These are phyloP conservation scores for Drepanosiphum platanoidis DNA, from an alignment of 2,888 invertebrate genomes.

Conservation along the genomic window DNA sequence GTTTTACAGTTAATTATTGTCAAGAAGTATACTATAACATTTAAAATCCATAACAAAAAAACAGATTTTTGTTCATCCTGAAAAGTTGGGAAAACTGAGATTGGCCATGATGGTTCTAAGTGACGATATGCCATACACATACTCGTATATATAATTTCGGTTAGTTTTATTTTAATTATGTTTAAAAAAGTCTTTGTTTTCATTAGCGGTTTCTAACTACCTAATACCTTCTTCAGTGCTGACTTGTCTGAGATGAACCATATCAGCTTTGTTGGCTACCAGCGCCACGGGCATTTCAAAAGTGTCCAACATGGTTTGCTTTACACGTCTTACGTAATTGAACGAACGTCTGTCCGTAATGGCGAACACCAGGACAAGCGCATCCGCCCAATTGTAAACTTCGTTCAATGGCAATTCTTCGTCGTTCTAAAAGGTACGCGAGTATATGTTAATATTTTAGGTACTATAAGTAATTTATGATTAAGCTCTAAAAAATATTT, in stretches of 20 bases:
- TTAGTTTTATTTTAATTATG: background rate
- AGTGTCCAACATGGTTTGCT: conserved; percentile 73
- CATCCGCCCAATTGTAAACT: conserved; percentile 89
- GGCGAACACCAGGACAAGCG: conserved; percentile 86
- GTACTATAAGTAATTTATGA: no score
- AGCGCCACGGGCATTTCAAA: conserved; percentile 81
- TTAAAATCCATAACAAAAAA: no score
- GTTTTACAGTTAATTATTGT: no score
- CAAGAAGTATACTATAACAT: no score
- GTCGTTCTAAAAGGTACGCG: conserved; percentile 70
- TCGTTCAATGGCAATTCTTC: conserved; percentile 80
- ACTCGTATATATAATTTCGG: background rate
- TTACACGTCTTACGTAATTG: conserved; percentile 81
- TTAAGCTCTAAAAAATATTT: no score
- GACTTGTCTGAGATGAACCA: conserved; percentile 89
- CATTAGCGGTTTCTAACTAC: conserved; percentile 21
- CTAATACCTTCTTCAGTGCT: conserved; percentile 81
- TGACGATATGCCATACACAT: no score
- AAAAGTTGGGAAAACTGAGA: no score
- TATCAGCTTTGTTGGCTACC: conserved; percentile 90
- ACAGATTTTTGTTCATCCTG: no score
- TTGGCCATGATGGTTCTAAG: no score
- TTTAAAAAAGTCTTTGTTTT: background rate
- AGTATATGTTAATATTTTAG: background rate
- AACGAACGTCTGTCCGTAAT: conserved; percentile 88